Evolutionary conservation across 2,888 invertebrate genomes (phyloP).

Genomic region (Papilio demoleus): DNA sequence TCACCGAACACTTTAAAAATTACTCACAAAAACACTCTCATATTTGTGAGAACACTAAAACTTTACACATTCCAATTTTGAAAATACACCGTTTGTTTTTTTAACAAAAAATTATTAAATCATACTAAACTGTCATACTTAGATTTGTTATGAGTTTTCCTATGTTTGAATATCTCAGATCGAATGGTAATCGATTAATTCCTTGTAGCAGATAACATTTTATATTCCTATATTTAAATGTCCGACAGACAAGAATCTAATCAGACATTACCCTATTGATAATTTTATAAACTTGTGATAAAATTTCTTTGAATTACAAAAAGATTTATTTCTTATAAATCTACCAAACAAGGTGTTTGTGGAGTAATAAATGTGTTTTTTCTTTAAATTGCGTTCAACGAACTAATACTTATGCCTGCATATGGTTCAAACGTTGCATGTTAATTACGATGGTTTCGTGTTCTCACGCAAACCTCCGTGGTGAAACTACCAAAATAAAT

Average conservation of each 20-base stretch:
- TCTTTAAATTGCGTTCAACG: slow-evolving; percentile 27
- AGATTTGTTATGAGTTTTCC: background rate
- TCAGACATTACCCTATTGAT: too few species aligned
- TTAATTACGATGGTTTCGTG: slow-evolving; percentile 43
- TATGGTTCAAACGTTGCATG: slow-evolving; percentile 42
- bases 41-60: background rate
- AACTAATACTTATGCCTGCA: slow-evolving; percentile 40
- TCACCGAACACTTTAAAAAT: background rate
- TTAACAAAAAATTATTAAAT: background rate
- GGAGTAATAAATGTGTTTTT: slow-evolving; percentile 14
- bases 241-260: too few species aligned
- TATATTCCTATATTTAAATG: too few species aligned
- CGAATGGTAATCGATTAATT: too few species aligned
- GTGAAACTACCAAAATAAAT: slow-evolving; percentile 36
- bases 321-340: background rate
- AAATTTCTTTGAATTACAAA: background rate
- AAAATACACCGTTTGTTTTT: slow-evolving; percentile 3
- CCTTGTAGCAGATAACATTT: too few species aligned
- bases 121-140: background rate
- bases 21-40: slow-evolving; percentile 2
- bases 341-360: background rate
- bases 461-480: slow-evolving; percentile 40
- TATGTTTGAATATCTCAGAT: too few species aligned
- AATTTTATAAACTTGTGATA: too few species aligned
- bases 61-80: background rate